These are phyloP conservation scores for Dryas iulia DNA, from an alignment of 1,140 invertebrate genomes.

Conservation along the genomic window DNA sequence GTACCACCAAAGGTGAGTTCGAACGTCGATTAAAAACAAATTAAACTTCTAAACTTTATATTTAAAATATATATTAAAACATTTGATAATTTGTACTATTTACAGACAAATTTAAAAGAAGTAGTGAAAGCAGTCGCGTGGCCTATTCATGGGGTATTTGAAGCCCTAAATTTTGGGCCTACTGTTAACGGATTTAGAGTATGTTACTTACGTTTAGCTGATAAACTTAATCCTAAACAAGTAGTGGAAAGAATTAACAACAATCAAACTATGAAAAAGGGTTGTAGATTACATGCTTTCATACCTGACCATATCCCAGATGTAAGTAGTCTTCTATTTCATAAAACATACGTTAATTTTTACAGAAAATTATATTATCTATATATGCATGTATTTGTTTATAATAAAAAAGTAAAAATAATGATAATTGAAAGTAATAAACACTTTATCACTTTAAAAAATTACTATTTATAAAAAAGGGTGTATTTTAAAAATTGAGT, in stretches of 20 bases:
- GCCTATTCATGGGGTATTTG: constrained; percentile 28
- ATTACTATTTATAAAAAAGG: too few species aligned
- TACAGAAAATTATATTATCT: too few species aligned
- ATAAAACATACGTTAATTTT: not conserved
- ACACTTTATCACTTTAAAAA: too few species aligned
- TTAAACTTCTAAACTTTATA: too few species aligned
- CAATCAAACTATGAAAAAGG: not conserved
- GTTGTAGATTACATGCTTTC: constrained; percentile 11
- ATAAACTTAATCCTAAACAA: constrained; percentile 32
- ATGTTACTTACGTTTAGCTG: constrained; percentile 34
- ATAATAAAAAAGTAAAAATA: too few species aligned
- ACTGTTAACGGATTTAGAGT: not conserved
- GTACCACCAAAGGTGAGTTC: constrained; percentile 5
- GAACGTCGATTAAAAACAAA: too few species aligned
- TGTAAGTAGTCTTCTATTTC: constrained; percentile 31
- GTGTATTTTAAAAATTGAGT: too few species aligned
- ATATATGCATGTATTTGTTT: too few species aligned
- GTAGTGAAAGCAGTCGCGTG: constrained; percentile 16
- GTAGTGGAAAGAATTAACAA: constrained; percentile 39
- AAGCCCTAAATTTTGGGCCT: constrained; percentile 33
- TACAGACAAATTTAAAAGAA: constrained; percentile 7
- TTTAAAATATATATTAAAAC: not conserved
- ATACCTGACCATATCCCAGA: constrained; percentile 37
- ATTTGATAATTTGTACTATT: not conserved
- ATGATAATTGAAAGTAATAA: too few species aligned